A percentile compares a stretch with the other conserved stretches of the same genome.
Evolutionary conservation across 2,888 invertebrate species (phyloP).

Genomic region (Palloptera scutellata): DNA sequence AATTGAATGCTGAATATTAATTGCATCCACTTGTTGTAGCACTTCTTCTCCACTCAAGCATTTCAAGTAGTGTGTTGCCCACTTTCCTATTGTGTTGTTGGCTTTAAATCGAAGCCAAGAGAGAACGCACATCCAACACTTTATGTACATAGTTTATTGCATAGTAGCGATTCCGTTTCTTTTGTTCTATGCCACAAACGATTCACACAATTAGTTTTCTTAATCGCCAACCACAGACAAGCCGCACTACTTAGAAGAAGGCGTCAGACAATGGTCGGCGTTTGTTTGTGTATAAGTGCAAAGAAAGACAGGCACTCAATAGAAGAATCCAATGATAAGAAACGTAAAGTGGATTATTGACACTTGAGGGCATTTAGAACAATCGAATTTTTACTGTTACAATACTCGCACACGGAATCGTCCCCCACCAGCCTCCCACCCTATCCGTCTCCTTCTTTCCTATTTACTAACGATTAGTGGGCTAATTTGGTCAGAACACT

Average conservation of each 20-base stretch:
- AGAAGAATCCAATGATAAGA: conserved; percentile 52
- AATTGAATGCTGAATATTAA: too few species aligned
- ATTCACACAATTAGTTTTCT: conserved; percentile 53
- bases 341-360: conserved; percentile 54
- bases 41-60: neutral
- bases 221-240: conserved; percentile 58
- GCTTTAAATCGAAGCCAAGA: conserved; percentile 22
- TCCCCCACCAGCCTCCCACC: too few species aligned
- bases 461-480: too few species aligned
- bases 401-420: too few species aligned
- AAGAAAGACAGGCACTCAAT: conserved; percentile 43
- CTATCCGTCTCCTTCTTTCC: too few species aligned
- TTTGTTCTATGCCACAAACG: neutral
- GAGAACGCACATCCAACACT: too few species aligned
- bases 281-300: too few species aligned
- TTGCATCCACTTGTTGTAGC: too few species aligned
- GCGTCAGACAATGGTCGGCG: conserved; percentile 8
- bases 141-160: too few species aligned
- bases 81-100: conserved; percentile 33
- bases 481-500: too few species aligned
- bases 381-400: neutral
- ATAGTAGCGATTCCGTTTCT: too few species aligned
- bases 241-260: too few species aligned
- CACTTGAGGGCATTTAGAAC: conserved; percentile 42
- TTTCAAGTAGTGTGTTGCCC: neutral